These are phyloP conservation scores for Gephyroberyx darwinii DNA, from an alignment of 2,797 vertebrate genomes.

Conservation along the genomic window DNA sequence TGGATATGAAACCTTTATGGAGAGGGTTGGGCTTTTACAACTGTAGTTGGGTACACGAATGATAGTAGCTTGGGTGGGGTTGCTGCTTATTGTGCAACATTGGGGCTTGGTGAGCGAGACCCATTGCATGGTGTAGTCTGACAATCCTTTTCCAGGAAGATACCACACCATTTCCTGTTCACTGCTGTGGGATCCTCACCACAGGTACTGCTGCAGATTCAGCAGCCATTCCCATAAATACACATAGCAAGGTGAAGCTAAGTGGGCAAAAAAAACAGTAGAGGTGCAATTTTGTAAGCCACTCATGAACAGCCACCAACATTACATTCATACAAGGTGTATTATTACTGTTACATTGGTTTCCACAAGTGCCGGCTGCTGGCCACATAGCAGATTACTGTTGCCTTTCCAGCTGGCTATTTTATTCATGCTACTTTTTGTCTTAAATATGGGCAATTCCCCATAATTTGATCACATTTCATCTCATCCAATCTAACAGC, in stretches of 20 bases:
- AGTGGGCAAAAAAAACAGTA: neutral
- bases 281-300: neutral
- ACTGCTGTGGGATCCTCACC: constrained; percentile 1
- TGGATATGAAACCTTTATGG: constrained; percentile 23
- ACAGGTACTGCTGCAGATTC: neutral
- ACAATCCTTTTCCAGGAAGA: constrained; percentile 22
- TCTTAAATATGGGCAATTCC: no score
- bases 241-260: constrained; percentile 13
- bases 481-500: no score
- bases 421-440: no score
- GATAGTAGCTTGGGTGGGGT: constrained; percentile 31
- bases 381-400: no score
- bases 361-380: no score
- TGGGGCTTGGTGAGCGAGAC: constrained; percentile 34
- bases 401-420: no score
- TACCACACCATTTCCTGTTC: constrained; percentile 24
- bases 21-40: constrained; percentile 24
- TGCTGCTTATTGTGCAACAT: constrained; percentile 43
- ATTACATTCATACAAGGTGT: neutral
- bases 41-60: constrained; percentile 21
- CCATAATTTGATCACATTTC: no score
- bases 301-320: neutral
- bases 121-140: constrained; percentile 10
- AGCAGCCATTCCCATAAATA: constrained; percentile 18
- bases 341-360: no score